Evolutionary conservation across 2,797 vertebrate genomes (phyloP), one percentile per base, ranked within the genome.

Genomic region (Pangasius krempfi): DNA sequence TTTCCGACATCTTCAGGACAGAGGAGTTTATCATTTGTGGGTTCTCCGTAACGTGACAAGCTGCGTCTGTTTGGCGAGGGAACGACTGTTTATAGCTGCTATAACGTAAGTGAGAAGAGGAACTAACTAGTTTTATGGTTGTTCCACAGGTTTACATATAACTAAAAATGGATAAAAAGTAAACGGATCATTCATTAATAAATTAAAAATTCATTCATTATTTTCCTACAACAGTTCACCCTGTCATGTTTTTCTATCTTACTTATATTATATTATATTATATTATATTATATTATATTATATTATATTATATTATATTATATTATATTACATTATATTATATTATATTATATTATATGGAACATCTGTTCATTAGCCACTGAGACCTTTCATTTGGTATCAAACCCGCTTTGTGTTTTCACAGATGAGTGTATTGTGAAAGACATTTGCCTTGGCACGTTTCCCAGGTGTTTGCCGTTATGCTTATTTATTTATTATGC

Each of bases 301-400:
- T 44, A 73, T 73, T 40, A 40, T 54, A 50, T n/a, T 50, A 50
- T 44, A 64, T 70, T 37, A 70, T 70, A 70, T 70, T 33, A 5
- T 73, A 73, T 44, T 73, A 73, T 44, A 73, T 73, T 44, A 73
- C 44, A 73, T 73, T 22, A 47, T 76, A 76, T 27, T 47, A 76
- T 79, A 30, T 52, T 16, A 78, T 6, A 78, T 75, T 56, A 33
- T 56, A 33, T 80, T 20, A 81, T 5, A 25, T 40, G 13, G 1
- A 40, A 13, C 33, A 83, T 62, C 5, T 40, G 56, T 40, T 60
- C 20, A 5, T 7, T 16, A 33, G 56, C 56, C 33, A 25, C 54
- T 44, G 10, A 60, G 33, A 14, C 12, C 5, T 27, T 44, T 27
- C 5, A 25, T 27, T 60, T 44, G 27, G 33, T 56, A 56, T 33